phyloP scores from a whole-genome alignment of 1,140 invertebrate species.

The Orchesella cincta region DNA sequence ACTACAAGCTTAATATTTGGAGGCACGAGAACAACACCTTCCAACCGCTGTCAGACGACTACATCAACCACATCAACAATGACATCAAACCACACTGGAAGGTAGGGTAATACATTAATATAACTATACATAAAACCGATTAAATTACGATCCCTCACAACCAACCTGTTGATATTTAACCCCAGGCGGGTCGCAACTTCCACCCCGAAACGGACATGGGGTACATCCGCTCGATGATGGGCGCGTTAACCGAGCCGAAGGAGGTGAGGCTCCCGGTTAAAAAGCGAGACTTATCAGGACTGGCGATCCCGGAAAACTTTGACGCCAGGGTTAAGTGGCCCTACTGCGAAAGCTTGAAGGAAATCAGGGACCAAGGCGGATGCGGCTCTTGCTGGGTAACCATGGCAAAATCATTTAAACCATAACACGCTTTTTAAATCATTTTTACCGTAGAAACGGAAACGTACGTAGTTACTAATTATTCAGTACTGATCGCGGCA shows the following conservation, averaged over 20 bases:
- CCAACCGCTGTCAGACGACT: background rate
- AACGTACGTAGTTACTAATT: no score
- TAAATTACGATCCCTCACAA: no score
- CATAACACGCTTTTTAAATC: background rate
- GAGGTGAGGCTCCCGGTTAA: slow-evolving; percentile 56
- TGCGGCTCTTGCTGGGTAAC: slow-evolving; percentile 72
- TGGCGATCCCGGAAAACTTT: slow-evolving; percentile 71
- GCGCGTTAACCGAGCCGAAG: slow-evolving; percentile 63
- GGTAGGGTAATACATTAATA: background rate
- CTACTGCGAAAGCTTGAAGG: slow-evolving; percentile 75
- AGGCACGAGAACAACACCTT: background rate
- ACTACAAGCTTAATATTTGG: no score
- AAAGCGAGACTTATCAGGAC: slow-evolving; percentile 50
- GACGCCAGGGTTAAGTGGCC: slow-evolving; percentile 79
- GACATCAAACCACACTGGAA: background rate
- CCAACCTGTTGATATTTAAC: slow-evolving; percentile 27
- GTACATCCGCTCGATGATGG: slow-evolving; percentile 69
- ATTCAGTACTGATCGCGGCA: no score
- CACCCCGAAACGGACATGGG: slow-evolving; percentile 59
- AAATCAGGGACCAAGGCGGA: slow-evolving; percentile 74
- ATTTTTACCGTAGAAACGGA: background rate
- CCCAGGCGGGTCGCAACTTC: slow-evolving; percentile 70
- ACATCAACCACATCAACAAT: background rate
- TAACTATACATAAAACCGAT: background rate
- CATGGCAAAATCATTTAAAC: background rate